phyloP scores from a whole-genome alignment of 1,140 invertebrate species.

The Papilio polyxenes region DNA sequence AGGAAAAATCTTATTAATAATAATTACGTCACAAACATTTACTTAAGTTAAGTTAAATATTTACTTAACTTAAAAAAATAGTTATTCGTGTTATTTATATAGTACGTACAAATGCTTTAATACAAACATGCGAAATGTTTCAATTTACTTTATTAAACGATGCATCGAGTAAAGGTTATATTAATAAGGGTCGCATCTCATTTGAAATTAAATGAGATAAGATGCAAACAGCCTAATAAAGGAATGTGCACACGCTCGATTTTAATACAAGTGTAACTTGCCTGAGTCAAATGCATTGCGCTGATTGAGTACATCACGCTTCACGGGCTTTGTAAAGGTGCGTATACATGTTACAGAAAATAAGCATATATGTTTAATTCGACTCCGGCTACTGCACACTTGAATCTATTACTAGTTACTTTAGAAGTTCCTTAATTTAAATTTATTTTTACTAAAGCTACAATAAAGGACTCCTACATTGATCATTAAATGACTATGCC shows the following conservation, averaged over 20 bases:
- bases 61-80: too few species aligned
- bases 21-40: too few species aligned
- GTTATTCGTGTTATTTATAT: too few species aligned
- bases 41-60: too few species aligned
- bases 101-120: too few species aligned
- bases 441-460: too few species aligned
- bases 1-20: too few species aligned
- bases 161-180: not conserved
- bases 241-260: slow-evolving; percentile 15
- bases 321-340: slow-evolving; percentile 33
- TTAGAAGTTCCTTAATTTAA: too few species aligned
- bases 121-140: not conserved
- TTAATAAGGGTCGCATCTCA: not conserved
- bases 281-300: slow-evolving; percentile 43
- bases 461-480: too few species aligned
- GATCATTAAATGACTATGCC: too few species aligned
- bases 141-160: slow-evolving; percentile 5
- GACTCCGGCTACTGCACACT: too few species aligned
- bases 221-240: not conserved
- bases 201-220: not conserved
- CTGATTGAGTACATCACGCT: slow-evolving; percentile 47
- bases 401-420: too few species aligned
- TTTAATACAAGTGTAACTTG: slow-evolving; percentile 42
- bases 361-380: not conserved
- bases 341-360: not conserved